Base-by-base conservation (phyloP, 1,140 invertebrate species). In the Achatina immaculata region DNA sequence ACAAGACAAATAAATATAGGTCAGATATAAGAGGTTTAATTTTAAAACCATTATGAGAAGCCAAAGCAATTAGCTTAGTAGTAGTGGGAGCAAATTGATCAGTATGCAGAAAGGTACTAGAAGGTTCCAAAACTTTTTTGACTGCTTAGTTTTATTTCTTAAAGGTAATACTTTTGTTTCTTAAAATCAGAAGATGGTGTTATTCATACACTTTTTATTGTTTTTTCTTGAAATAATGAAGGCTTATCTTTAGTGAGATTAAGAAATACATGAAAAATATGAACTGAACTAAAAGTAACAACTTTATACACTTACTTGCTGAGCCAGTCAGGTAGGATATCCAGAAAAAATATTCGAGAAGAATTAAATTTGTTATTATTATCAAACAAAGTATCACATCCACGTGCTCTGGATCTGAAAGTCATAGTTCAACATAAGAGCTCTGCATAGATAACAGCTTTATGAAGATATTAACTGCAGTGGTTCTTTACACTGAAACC, bases 261-360 rank as follows among this genome's bases (percentile, higher is more conserved):
- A n/a, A n/a, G n/a, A n/a, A n/a, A n/a, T n/a, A n/a, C n/a, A n/a
- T n/a, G n/a, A n/a, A n/a, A n/a, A n/a, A n/a, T n/a, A n/a, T n/a
- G n/a, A n/a, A n/a, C n/a, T n/a, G n/a, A n/a, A n/a, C n/a, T n/a
- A n/a, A n/a, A n/a, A n/a, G n/a, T n/a, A n/a, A n/a, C n/a, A n/a
- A n/a, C 45, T 48, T 11, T 48, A 7, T 7, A 62, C n/a, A 62
- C 58, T 62, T 62, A 62, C 58, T 6, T 31, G n/a, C 16, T 62
- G 9, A 62, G 58, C n/a, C 58, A 62, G 21, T 43, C 31, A 6
- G 71, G 71, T 11, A 73, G 71, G 31, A 73, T 73, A 73, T 73
- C 43, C 71, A 73, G n/a, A 48, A 45, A 48, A 48, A 73, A 73
- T 73, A 51, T 73, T 7, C 31, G 0, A 45, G 71, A 45, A 28